Percentiles rank a stretch among this genome's conserved stretches.
Conservation (phyloP, 2,113 vertebrate species). For the Periophthalmus modestus region DNA sequence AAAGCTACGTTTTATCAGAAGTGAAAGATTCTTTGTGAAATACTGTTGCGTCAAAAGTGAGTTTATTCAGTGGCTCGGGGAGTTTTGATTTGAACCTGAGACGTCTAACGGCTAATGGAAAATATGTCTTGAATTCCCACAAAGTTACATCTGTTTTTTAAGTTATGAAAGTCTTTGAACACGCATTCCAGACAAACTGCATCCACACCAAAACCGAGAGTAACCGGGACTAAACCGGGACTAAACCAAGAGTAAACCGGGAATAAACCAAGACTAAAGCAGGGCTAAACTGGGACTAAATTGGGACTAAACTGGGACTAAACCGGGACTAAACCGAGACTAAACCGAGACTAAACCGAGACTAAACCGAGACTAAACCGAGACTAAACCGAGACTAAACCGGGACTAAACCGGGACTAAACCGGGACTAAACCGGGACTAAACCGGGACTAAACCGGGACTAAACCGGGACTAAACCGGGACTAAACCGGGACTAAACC, state of each 20-base stretch:
- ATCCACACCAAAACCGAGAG: background rate
- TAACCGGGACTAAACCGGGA: background rate
- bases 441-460: background rate
- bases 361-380: too few species aligned
- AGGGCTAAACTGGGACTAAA: background rate
- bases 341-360: too few species aligned
- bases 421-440: background rate
- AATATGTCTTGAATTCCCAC: background rate
- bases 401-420: background rate
- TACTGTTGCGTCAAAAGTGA: background rate
- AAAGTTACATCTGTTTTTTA: background rate
- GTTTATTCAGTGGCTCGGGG: background rate
- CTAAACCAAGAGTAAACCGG: background rate
- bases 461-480: too few species aligned
- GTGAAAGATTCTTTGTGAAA: background rate
- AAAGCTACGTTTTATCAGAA: background rate
- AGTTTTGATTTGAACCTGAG: background rate
- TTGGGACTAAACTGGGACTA: too few species aligned
- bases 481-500: too few species aligned
- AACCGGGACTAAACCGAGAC: too few species aligned
- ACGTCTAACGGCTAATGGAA: background rate
- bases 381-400: background rate
- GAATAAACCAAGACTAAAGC: too few species aligned
- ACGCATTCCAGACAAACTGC: background rate
- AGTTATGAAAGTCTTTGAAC: conserved; percentile 9